Conservation (phyloP, 2,888 invertebrate species). For the Malacosoma neustria region DNA sequence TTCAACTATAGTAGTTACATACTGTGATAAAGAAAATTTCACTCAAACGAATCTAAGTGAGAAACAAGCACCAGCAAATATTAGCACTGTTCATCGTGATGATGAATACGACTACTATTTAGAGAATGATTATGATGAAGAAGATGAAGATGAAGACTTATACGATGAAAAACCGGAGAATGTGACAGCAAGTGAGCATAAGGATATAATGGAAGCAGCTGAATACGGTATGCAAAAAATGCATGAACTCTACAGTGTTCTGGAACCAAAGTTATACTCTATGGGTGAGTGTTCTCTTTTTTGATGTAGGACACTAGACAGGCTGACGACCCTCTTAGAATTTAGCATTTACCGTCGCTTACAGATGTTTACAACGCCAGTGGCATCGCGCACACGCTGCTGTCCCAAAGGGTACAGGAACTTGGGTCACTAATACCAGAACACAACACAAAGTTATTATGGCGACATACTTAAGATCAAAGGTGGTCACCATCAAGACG, state of each 20-base stretch:
- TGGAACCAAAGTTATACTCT: slow-evolving; percentile 80
- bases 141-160: slow-evolving; percentile 13
- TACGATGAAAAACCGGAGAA: slow-evolving; percentile 21
- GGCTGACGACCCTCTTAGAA: too few species aligned
- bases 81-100: slow-evolving; percentile 11
- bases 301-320: too few species aligned
- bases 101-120: slow-evolving; percentile 24
- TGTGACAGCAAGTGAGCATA: slow-evolving; percentile 37
- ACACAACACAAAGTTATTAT: too few species aligned
- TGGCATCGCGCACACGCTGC: too few species aligned
- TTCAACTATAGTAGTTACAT: slow-evolving; percentile 59
- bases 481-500: too few species aligned
- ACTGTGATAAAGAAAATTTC: slow-evolving; percentile 50
- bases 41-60: slow-evolving; percentile 28
- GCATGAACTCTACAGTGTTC: slow-evolving; percentile 77
- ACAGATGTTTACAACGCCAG: too few species aligned
- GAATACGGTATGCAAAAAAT: slow-evolving; percentile 79
- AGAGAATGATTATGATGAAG: slow-evolving; percentile 17
- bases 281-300: too few species aligned
- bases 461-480: too few species aligned
- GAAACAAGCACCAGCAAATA: slow-evolving; percentile 19
- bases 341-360: too few species aligned
- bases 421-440: too few species aligned
- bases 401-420: too few species aligned
- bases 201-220: slow-evolving; percentile 78